phyloP scores from a whole-genome alignment of 1,140 invertebrate species.

The Eumaeus atala region DNA sequence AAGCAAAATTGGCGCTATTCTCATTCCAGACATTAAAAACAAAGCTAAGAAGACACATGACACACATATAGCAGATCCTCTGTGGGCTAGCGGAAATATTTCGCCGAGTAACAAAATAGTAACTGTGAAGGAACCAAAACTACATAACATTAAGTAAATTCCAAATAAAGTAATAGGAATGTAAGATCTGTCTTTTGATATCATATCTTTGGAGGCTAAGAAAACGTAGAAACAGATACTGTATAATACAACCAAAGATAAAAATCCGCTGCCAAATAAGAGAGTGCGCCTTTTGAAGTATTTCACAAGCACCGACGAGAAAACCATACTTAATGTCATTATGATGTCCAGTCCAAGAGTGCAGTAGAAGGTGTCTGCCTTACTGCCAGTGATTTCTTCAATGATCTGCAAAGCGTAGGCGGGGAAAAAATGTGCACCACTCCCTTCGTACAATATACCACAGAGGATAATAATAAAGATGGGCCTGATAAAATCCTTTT shows the following conservation, averaged over 20 bases:
- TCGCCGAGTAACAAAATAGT: slow-evolving; percentile 42
- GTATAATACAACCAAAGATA: slow-evolving; percentile 27
- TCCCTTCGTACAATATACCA: slow-evolving; percentile 33
- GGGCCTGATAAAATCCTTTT: slow-evolving; percentile 42
- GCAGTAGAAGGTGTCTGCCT: slow-evolving; percentile 36
- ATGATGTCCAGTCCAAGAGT: slow-evolving; percentile 43
- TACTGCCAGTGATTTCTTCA: slow-evolving; percentile 31
- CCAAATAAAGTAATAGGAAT: background rate
- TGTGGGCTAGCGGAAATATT: slow-evolving; percentile 39
- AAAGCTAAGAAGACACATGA: slow-evolving; percentile 31
- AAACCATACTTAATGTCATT: slow-evolving; percentile 35
- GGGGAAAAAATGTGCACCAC: slow-evolving; percentile 44
- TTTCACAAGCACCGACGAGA: slow-evolving; percentile 39
- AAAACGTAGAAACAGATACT: slow-evolving; percentile 35
- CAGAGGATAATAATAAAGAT: slow-evolving; percentile 32
- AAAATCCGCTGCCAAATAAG: background rate
- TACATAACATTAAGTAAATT: slow-evolving; percentile 10
- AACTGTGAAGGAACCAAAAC: slow-evolving; percentile 45
- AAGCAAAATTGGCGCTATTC: slow-evolving; percentile 39
- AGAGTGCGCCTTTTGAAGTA: slow-evolving; percentile 20
- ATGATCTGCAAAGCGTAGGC: slow-evolving; percentile 46
- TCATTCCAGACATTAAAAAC: slow-evolving; percentile 29
- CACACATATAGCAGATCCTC: slow-evolving; percentile 33
- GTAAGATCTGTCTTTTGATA: slow-evolving; percentile 1
- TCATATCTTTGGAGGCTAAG: slow-evolving; percentile 15